These are phyloP conservation scores for Wiebesia pumilae DNA, from an alignment of 1,140 invertebrate species.

Conservation along the genomic window DNA sequence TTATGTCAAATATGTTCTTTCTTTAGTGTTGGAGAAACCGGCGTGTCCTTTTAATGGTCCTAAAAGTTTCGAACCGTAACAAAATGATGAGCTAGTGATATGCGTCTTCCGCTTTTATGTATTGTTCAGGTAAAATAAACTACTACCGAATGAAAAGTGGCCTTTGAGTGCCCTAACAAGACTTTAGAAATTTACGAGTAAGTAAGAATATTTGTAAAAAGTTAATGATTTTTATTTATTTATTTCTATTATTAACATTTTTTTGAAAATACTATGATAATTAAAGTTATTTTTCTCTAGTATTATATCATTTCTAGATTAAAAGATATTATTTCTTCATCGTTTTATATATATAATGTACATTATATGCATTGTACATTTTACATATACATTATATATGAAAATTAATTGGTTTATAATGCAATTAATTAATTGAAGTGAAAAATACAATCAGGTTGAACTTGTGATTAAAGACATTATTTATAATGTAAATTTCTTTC, in stretches of 20 bases:
- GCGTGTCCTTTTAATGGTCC: not conserved
- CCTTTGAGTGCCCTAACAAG: not conserved
- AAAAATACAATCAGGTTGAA: no score
- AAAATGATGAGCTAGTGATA: conserved; percentile 25
- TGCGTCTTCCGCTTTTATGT: conserved; percentile 24
- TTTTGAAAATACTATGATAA: not conserved
- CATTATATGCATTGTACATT: no score
- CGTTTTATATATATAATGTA: no score
- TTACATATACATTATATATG: no score
- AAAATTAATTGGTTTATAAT: no score
- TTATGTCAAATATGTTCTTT: conserved; percentile 12
- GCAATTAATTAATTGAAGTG: no score
- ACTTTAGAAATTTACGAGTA: conserved; percentile 23
- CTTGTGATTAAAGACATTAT: no score
- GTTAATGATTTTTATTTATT: not conserved
- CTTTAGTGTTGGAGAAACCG: conserved; percentile 13
- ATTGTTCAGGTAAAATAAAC: conserved; percentile 12
- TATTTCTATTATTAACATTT: not conserved
- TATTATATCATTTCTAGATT: no score
- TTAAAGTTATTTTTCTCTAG: not conserved
- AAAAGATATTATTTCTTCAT: no score
- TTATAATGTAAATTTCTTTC: no score
- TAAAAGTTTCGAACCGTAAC: conserved; percentile 48
- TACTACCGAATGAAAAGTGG: conserved; percentile 18
- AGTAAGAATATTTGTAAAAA: not conserved